These are phyloP conservation scores for Astreopora myriophthalma DNA, from an alignment of 64 coral and sea anemone genomes.

Conservation along the genomic window DNA sequence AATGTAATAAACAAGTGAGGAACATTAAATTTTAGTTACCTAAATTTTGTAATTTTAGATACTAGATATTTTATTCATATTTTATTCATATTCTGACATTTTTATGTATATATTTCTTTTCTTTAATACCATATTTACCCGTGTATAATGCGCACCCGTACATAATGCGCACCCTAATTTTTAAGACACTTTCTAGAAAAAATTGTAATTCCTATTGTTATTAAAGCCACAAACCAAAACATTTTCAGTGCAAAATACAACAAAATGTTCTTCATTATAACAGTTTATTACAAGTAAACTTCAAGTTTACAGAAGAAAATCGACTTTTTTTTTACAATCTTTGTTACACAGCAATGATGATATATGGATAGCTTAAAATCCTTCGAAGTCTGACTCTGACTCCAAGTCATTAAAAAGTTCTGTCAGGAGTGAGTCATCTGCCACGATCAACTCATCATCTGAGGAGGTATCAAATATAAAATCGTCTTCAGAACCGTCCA, in stretches of 20 bases:
- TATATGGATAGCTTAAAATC: not conserved
- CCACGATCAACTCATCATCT: not conserved
- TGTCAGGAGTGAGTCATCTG: not conserved
- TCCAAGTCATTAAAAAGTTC: not conserved
- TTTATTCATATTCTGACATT: no score
- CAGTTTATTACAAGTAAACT: not conserved
- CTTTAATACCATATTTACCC: not conserved
- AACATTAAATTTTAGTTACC: no score
- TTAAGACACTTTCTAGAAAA: not conserved
- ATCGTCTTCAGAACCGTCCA: conserved; percentile 1
- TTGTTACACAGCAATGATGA: not conserved
- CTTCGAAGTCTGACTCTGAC: not conserved
- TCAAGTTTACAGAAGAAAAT: not conserved
- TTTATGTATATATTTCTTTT: no score
- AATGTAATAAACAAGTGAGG: no score
- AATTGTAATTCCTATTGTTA: not conserved
- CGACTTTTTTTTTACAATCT: not conserved
- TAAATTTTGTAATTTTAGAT: no score
- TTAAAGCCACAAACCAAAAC: not conserved
- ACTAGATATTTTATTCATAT: no score
- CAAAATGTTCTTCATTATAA: not conserved
- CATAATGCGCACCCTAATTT: not conserved
- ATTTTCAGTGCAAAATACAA: not conserved
- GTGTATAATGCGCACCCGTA: not conserved
- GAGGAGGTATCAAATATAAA: not conserved